Percentiles rank a stretch among this genome's conserved stretches.
Evolutionary conservation across 2,888 invertebrate genomes (phyloP).

Genomic region (Drosophila greeni): DNA sequence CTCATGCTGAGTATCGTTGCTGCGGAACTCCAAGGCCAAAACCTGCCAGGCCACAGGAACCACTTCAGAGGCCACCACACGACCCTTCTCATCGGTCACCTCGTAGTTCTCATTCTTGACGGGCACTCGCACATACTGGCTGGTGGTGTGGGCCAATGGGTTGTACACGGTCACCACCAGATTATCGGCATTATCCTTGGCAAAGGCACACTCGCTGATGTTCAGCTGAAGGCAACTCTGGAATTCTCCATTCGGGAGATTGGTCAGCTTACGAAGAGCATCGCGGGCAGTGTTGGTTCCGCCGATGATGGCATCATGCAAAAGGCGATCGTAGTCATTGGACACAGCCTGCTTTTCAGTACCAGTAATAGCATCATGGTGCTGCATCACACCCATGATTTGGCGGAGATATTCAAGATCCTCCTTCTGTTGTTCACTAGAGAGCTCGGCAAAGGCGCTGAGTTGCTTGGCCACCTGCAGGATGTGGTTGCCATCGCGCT

Average conservation of each 20-base stretch:
- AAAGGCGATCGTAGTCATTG: slow-evolving; percentile 89
- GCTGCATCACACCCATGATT: slow-evolving; percentile 85
- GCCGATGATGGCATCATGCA: slow-evolving; percentile 85
- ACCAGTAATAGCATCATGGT: slow-evolving; percentile 92
- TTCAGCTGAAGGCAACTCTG: slow-evolving; percentile 62
- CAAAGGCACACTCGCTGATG: slow-evolving; percentile 83
- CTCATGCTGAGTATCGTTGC: slow-evolving; percentile 26
- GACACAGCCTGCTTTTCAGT: slow-evolving; percentile 93
- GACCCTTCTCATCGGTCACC: slow-evolving; percentile 80
- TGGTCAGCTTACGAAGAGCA: slow-evolving; percentile 63
- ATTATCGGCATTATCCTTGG: slow-evolving; percentile 80
- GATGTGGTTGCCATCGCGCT: slow-evolving; percentile 86
- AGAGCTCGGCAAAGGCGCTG: slow-evolving; percentile 81
- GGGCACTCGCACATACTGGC: slow-evolving; percentile 83
- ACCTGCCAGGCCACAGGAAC: slow-evolving; percentile 25
- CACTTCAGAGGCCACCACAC: slow-evolving; percentile 25
- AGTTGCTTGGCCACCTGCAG: slow-evolving; percentile 89
- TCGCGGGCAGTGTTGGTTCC: slow-evolving; percentile 77
- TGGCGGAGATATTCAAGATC: slow-evolving; percentile 81
- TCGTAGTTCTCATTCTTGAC: slow-evolving; percentile 81
- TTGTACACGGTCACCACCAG: slow-evolving; percentile 88
- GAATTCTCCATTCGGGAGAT: slow-evolving; percentile 73
- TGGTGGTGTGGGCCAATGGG: slow-evolving; percentile 84
- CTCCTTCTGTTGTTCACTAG: slow-evolving; percentile 43
- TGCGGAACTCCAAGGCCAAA: slow-evolving; percentile 25